Conservation (phyloP, 2,888 invertebrate genomes). For the Hirudinaria manillensis region DNA sequence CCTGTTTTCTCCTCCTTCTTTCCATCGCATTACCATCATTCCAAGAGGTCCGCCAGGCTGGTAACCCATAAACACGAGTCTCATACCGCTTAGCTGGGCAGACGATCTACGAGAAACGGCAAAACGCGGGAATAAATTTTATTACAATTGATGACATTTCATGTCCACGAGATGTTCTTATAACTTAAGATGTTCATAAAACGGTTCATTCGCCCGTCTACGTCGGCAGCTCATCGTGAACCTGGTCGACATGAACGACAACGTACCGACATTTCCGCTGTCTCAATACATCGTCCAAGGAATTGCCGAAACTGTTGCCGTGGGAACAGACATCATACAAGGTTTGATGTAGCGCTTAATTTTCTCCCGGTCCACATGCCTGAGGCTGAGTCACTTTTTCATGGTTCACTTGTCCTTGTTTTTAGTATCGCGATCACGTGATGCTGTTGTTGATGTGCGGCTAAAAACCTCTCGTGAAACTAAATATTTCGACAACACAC, state of each 20-base stretch:
- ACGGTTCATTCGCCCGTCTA: neutral
- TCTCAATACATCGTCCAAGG: slow-evolving; percentile 80
- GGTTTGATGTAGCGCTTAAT: slow-evolving; percentile 52
- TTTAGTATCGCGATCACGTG: slow-evolving; percentile 77
- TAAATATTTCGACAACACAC: too few relatives aligned
- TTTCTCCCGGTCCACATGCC: slow-evolving; percentile 36
- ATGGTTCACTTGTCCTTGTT: slow-evolving; percentile 61
- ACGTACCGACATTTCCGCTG: slow-evolving; percentile 82
- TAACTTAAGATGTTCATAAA: too few relatives aligned
- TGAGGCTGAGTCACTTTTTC: slow-evolving; percentile 59
- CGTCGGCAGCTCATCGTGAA: slow-evolving; percentile 62
- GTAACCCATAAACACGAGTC: too few relatives aligned
- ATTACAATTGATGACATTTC: too few relatives aligned
- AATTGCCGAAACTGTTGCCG: slow-evolving; percentile 42
- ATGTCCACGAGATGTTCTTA: too few relatives aligned
- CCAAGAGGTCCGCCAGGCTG: too few relatives aligned
- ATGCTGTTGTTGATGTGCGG: slow-evolving; percentile 50
- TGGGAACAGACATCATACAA: slow-evolving; percentile 65
- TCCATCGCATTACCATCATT: too few relatives aligned
- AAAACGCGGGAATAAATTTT: too few relatives aligned
- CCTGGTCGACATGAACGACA: slow-evolving; percentile 92
- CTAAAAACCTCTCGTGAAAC: neutral
- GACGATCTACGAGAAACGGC: too few relatives aligned
- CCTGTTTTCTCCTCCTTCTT: too few relatives aligned
- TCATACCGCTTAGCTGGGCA: too few relatives aligned